Evolutionary conservation across 2,888 invertebrate genomes (phyloP), one percentile per base, ranked within the genome.

Genomic region (Ctena decussata): DNA sequence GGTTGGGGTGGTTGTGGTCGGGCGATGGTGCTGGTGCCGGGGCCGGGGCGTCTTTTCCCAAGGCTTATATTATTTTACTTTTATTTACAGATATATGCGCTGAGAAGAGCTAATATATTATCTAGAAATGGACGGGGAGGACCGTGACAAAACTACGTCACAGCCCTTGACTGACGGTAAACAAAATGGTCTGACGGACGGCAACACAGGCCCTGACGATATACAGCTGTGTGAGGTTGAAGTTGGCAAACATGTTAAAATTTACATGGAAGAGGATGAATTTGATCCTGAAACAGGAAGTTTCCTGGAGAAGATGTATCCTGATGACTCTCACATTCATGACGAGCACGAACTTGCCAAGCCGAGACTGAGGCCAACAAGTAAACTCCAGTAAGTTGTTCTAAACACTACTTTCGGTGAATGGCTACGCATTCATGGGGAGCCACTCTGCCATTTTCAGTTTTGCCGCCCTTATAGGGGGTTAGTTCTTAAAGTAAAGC

Each of bases 291-390:
- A 65, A 30, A 21, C 35, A 12, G 65, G 24, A 2, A 35, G 24
- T 18, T 11, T 65, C 53, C 60, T 75, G 46, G 79, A 82, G 46
- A 35, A 46, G 32, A 39, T 70, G n/a, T 84, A 87, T 76, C 89
- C 87, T 32, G 82, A 85, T 60, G 87, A 88, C 80, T 75, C 77
- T 2, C 86, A 88, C 1, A 88, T 90, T 3, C 46, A 83, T 69
- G 87, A 87, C 44, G 80, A 85, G 8, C 88, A 90, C 76, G 90
- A 86, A 37, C 80, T 88, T 0, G 70, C 80, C 41, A 88, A 85
- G 73, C 87, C 87, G 11, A 83, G 83, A 44, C 81, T 77, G 30
- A 53, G 11, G 46, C 87, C 87, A 21, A 46, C 70, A 21, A 81
- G 46, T 35, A 65, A 39, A 49, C 65, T 77, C 3, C 87, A 88